phyloP scores from a whole-genome alignment of 2,113 vertebrate species.

The Toxotes jaculatrix region DNA sequence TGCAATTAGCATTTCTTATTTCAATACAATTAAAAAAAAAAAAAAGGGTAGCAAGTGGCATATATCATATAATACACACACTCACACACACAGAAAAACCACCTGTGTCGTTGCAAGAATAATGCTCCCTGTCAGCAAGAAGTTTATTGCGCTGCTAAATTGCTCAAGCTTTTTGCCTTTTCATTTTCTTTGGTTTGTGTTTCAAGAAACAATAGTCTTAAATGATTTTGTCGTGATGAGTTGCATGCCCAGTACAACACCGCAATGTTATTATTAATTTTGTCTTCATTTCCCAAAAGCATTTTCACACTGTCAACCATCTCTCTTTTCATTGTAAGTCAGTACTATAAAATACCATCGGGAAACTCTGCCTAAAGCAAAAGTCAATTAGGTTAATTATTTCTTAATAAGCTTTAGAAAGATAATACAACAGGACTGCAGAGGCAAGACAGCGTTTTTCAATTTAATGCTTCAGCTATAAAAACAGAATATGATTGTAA shows the following conservation, averaged over 20 bases:
- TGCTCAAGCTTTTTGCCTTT: not conserved
- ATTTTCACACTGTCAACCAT: conserved; percentile 61
- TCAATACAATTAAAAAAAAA: too few species aligned
- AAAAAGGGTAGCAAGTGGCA: not conserved
- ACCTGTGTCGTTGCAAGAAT: not conserved
- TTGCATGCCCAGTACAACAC: conserved; percentile 35
- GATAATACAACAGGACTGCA: conserved; percentile 54
- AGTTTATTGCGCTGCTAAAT: not conserved
- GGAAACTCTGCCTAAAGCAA: conserved; percentile 51
- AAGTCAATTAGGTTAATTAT: conserved; percentile 78
- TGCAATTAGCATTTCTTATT: too few species aligned
- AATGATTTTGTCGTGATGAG: conserved; percentile 36
- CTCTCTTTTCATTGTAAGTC: conserved; percentile 56
- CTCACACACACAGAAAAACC: not conserved
- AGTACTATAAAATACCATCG: conserved; percentile 41
- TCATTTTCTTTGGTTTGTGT: not conserved
- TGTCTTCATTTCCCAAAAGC: conserved; percentile 69
- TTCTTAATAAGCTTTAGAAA: conserved; percentile 73
- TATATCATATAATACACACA: not conserved
- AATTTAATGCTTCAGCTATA: conserved; percentile 46
- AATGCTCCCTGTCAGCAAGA: not conserved
- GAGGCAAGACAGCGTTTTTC: conserved; percentile 39
- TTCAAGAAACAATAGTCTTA: conserved; percentile 25
- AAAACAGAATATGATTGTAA: conserved; percentile 22
- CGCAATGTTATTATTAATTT: conserved; percentile 61